Conservation (phyloP, 1,140 invertebrate species). For the Meloidogyne exigua region DNA sequence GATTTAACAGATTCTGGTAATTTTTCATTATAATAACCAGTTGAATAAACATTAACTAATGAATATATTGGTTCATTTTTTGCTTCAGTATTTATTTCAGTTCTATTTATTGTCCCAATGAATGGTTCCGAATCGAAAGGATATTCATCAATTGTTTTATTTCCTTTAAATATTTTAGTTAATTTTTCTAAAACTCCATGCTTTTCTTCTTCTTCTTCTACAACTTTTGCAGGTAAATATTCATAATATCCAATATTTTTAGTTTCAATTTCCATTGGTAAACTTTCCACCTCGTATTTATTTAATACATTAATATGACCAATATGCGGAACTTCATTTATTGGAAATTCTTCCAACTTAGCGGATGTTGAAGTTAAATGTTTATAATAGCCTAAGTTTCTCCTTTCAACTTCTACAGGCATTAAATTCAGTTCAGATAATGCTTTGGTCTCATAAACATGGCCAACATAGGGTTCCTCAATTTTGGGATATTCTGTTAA, state of each 20-base stretch:
- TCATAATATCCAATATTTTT: not conserved
- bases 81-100: constrained; percentile 12
- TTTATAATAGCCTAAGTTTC: not conserved
- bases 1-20: not conserved
- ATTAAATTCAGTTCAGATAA: not conserved
- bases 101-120: constrained; percentile 5
- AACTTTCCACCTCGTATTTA: not conserved
- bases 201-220: not conserved
- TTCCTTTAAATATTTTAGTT: constrained; percentile 9
- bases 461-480: too few relatives aligned
- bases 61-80: constrained; percentile 6
- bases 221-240: not conserved
- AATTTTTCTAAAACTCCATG: constrained; percentile 2
- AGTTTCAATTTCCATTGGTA: not conserved
- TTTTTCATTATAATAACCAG: too few relatives aligned
- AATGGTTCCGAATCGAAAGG: constrained; percentile 4
- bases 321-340: not conserved
- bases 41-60: not conserved
- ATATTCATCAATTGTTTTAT: constrained; percentile 26
- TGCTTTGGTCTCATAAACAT: not conserved
- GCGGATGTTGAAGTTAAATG: not conserved
- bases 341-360: not conserved
- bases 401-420: not conserved
- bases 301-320: not conserved
- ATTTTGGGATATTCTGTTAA: not conserved